A percentile compares a stretch with the other conserved stretches of the same genome.
These are phyloP conservation scores for human DNA, from an alignment of 2,113 vertebrate genomes.

Conservation along the genomic window DNA sequence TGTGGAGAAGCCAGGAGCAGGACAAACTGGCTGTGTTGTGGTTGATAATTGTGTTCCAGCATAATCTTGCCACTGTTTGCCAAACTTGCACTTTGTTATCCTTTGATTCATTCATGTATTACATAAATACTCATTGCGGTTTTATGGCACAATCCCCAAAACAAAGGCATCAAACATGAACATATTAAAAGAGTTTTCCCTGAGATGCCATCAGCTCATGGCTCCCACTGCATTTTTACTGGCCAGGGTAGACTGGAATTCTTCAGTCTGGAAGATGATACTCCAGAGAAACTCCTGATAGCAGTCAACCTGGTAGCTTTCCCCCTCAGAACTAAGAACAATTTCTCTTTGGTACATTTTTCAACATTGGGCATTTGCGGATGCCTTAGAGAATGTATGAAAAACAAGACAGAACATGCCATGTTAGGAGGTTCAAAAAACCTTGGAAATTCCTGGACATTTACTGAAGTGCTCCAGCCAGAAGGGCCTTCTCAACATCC, in stretches of 20 bases:
- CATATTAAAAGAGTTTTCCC: neutral
- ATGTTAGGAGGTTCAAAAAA: neutral
- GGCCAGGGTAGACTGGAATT: neutral
- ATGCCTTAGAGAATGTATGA: neutral
- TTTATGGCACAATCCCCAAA: neutral
- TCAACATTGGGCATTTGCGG: neutral
- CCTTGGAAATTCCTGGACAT: neutral
- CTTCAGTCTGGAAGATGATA: neutral
- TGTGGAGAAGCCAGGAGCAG: neutral
- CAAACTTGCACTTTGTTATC: neutral
- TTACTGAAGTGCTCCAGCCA: neutral
- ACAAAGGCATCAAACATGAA: neutral
- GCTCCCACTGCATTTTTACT: neutral
- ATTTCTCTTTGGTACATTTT: neutral
- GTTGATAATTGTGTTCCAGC: neutral
- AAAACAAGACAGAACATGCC: conserved; percentile 1
- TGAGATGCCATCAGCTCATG: neutral
- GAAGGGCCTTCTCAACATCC: neutral
- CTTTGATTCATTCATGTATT: neutral
- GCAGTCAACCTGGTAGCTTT: neutral
- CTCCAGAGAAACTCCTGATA: neutral
- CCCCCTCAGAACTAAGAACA: neutral
- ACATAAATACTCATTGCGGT: neutral
- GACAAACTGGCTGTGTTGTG: neutral
- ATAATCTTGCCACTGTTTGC: neutral